Evolutionary conservation across 2,797 vertebrate species (phyloP).

Genomic region (Pipistrellus nathusii): DNA sequence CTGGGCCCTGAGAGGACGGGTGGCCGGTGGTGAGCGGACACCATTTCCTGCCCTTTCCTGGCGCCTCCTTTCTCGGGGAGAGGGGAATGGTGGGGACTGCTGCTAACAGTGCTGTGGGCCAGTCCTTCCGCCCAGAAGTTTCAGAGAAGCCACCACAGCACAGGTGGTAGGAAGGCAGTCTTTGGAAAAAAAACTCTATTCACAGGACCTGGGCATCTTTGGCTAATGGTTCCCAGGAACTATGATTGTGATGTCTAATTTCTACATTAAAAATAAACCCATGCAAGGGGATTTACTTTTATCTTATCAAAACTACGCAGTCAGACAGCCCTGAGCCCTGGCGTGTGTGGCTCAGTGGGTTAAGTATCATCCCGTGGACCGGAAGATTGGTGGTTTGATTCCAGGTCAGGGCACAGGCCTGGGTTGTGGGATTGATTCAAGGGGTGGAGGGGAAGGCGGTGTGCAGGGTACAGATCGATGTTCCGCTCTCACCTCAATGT

Average conservation of each 20-base stretch:
- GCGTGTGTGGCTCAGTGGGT: too few species aligned
- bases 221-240: background rate
- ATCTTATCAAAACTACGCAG: background rate
- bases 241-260: background rate
- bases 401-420: too few species aligned
- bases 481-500: too few species aligned
- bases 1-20: background rate
- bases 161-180: background rate
- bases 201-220: background rate
- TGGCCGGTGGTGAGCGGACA: background rate
- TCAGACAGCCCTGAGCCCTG: background rate
- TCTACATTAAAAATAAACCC: background rate
- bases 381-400: too few species aligned
- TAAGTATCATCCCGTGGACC: too few species aligned
- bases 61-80: background rate
- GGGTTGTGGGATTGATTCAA: too few species aligned
- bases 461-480: too few species aligned
- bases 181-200: background rate
- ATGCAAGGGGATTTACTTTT: background rate
- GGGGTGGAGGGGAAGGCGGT: fast-evolving
- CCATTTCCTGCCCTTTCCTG: too few species aligned
- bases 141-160: background rate
- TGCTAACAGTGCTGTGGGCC: background rate
- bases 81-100: background rate
- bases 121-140: background rate